Evolutionary conservation across 2,113 vertebrate species (phyloP).

Genomic region (Corapipo altera): DNA sequence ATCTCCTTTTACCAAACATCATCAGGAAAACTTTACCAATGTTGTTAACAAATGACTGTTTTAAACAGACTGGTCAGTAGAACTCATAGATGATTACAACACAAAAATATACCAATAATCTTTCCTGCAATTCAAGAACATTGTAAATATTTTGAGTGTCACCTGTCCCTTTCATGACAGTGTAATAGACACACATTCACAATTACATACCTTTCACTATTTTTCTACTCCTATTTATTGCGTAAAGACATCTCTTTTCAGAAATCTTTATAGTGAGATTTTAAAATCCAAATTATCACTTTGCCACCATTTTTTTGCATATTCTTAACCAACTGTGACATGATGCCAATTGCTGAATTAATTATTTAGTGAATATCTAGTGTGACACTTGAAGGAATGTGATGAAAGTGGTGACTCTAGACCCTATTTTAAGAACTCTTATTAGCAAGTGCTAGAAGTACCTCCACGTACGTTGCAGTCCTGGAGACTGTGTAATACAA

Average conservation of each 20-base stretch:
- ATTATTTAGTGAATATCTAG: slow-evolving; percentile 45
- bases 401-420: background rate
- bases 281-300: background rate
- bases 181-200: background rate
- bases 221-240: background rate
- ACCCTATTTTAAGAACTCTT: slow-evolving; percentile 40
- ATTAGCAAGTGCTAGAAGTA: background rate
- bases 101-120: background rate
- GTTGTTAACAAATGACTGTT: background rate
- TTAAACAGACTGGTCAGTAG: background rate
- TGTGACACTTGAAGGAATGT: slow-evolving; percentile 11
- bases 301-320: background rate
- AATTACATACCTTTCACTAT: background rate
- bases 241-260: background rate
- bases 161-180: rapidly evolving
- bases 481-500: background rate
- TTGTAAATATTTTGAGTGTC: background rate
- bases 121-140: background rate
- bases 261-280: background rate
- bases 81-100: background rate
- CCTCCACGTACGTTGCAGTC: background rate
- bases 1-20: background rate
- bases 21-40: background rate
- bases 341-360: background rate
- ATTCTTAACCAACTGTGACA: background rate